A percentile compares a stretch with the other conserved stretches of the same genome.
Conservation (phyloP, 2,888 invertebrate genomes). For the Schizaphis graminum region DNA sequence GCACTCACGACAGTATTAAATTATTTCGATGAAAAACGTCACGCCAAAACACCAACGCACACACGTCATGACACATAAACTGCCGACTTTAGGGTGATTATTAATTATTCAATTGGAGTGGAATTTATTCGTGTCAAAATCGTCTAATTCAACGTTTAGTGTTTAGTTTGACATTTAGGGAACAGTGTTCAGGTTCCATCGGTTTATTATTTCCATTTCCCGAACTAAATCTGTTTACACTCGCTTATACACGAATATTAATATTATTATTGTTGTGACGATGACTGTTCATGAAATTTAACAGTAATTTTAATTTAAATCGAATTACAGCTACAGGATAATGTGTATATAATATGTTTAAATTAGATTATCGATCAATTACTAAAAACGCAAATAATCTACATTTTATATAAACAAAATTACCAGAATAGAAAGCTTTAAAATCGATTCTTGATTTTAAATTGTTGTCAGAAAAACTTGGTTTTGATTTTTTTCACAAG, state of each 20-base stretch:
- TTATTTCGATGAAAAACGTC: neutral
- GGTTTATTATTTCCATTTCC: neutral
- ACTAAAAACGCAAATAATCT: neutral
- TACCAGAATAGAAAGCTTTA: neutral
- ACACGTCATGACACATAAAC: neutral
- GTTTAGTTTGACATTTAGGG: neutral
- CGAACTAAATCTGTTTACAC: neutral
- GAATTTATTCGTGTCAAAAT: slow-evolving; percentile 9
- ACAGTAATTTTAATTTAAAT: neutral
- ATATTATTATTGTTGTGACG: neutral
- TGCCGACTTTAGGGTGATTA: neutral
- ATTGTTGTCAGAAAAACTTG: too few relatives aligned
- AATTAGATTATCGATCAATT: neutral
- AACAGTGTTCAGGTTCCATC: neutral
- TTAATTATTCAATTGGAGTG: neutral
- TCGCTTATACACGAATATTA: neutral
- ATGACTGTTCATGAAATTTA: neutral
- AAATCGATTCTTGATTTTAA: too few relatives aligned
- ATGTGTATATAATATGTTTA: neutral
- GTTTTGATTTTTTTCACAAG: too few relatives aligned
- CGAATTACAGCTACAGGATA: neutral
- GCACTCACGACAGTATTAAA: neutral
- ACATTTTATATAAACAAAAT: neutral
- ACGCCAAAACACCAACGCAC: neutral
- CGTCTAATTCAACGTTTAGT: neutral